phyloP scores from a whole-genome alignment of 1,140 invertebrate genomes.

The Rhagoletis pomonella region DNA sequence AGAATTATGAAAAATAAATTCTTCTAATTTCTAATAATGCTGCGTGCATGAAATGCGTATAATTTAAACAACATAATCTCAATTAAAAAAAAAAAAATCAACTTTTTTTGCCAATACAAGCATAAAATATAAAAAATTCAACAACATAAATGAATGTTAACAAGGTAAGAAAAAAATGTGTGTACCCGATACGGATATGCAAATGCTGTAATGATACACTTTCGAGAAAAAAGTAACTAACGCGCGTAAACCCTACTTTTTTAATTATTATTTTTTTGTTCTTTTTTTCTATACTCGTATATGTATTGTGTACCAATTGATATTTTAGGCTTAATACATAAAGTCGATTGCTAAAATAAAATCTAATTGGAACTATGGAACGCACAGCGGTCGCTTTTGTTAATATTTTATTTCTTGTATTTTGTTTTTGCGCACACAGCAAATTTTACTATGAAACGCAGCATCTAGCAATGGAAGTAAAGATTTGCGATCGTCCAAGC shows the following conservation, averaged over 20 bases:
- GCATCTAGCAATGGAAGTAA: too few species aligned
- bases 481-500: too few species aligned
- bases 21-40: neutral
- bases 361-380: conserved; percentile 39
- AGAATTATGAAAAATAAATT: neutral
- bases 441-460: neutral
- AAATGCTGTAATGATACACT: neutral
- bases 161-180: neutral
- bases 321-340: conserved; percentile 9
- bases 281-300: neutral
- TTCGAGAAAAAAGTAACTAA: neutral
- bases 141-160: neutral
- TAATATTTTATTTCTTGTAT: neutral
- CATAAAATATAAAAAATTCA: too few species aligned
- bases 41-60: too few species aligned
- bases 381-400: conserved; percentile 36
- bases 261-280: neutral
- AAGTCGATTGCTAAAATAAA: neutral
- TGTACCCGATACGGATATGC: neutral
- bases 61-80: too few species aligned
- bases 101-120: too few species aligned
- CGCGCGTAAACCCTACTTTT: neutral
- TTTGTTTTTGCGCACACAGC: neutral
- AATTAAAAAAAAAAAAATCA: too few species aligned
- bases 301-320: neutral